Percentiles rank a stretch among this genome's conserved stretches.
Evolutionary conservation across 2,888 invertebrate species (phyloP).

Genomic region (Diploptera punctata): DNA sequence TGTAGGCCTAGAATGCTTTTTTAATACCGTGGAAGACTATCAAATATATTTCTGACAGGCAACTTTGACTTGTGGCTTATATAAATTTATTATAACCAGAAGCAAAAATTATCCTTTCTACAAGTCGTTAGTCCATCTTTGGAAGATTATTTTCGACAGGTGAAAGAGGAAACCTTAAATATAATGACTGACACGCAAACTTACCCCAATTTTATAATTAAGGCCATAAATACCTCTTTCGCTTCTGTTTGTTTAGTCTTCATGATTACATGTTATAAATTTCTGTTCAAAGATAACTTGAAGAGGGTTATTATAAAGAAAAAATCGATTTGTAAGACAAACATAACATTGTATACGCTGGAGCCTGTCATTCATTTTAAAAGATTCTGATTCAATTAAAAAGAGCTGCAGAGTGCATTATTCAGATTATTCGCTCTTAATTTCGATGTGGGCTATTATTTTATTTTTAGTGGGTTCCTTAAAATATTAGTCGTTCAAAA

Average conservation of each 20-base stretch:
- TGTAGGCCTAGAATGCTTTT: constrained; percentile 1
- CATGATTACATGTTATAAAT: background rate
- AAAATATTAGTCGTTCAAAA: too few species aligned
- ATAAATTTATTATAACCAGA: background rate
- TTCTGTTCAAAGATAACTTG: too few species aligned
- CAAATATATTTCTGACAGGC: background rate
- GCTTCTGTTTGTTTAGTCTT: background rate
- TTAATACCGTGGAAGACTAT: background rate
- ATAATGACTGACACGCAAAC: background rate
- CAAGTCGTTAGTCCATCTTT: background rate
- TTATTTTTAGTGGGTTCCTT: too few species aligned
- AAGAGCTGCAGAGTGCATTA: too few species aligned
- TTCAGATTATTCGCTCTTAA: too few species aligned
- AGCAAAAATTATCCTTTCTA: background rate
- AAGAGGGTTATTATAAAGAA: too few species aligned
- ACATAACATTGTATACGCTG: too few species aligned
- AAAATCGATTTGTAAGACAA: too few species aligned
- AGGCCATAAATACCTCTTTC: background rate
- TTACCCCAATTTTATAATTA: background rate
- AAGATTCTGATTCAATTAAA: too few species aligned
- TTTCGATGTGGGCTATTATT: too few species aligned
- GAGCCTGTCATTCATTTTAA: too few species aligned
- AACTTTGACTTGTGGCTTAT: background rate
- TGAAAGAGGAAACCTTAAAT: background rate
- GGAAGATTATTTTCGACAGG: background rate